A percentile compares a stretch with the other conserved stretches of the same genome.
Conservation (phyloP, 2,797 vertebrate genomes). For the Crocodylus rhombifer region DNA sequence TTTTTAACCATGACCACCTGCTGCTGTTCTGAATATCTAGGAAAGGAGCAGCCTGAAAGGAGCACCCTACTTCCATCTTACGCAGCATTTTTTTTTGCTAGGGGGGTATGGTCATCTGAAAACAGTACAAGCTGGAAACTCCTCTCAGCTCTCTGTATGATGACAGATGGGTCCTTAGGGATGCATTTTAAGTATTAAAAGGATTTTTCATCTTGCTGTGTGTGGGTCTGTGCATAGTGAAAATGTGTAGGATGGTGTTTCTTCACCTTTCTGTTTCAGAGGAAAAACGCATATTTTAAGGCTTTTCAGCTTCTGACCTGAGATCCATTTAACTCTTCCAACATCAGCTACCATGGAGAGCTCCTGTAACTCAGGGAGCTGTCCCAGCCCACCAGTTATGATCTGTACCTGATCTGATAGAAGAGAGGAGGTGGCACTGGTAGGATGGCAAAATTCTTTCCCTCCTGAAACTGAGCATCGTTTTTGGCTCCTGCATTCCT, state of each 20-base stretch:
- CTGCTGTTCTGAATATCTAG: neutral
- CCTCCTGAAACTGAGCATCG: neutral
- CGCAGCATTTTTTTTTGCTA: no score
- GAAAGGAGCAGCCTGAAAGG: neutral
- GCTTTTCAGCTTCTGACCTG: neutral
- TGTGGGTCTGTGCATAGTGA: neutral
- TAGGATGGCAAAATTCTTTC: neutral
- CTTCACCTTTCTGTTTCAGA: neutral
- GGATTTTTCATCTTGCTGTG: neutral
- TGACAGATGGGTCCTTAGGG: neutral
- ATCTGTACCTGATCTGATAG: neutral
- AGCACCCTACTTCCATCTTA: neutral
- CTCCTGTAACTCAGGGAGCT: neutral
- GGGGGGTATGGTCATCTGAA: neutral
- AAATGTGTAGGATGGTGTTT: neutral
- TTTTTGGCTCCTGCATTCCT: no score
- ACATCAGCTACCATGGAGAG: neutral
- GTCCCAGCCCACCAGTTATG: fast-evolving
- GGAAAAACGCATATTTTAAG: neutral
- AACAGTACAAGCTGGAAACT: neutral
- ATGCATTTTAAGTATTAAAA: neutral
- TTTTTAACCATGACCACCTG: neutral
- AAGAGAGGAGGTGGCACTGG: neutral
- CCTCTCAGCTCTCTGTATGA: neutral
- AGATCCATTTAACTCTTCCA: neutral